Conservation (phyloP, 2,888 invertebrate species). For the Oscheius sp. region DNA sequence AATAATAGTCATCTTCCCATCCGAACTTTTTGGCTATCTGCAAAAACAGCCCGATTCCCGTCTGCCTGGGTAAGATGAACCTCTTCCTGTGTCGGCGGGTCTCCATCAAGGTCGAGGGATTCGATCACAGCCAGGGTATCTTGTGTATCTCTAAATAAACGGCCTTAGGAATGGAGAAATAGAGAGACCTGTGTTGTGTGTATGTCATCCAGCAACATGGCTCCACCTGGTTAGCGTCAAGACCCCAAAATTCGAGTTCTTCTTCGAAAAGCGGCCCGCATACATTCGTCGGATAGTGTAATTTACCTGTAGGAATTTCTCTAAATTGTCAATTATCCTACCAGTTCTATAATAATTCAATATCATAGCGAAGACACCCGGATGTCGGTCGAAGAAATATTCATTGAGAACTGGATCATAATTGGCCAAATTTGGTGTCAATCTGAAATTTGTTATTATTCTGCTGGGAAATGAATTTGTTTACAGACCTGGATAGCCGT, state of each 20-base stretch:
- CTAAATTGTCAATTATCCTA: conserved; percentile 23
- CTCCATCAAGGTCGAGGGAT: conserved; percentile 93
- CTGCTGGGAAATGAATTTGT: not conserved
- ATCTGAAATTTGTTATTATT: conserved; percentile 73
- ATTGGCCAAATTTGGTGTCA: conserved; percentile 94
- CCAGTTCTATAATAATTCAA: conserved; percentile 86
- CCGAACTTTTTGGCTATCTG: conserved; percentile 81
- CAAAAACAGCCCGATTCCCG: not conserved
- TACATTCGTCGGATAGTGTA: conserved; percentile 98
- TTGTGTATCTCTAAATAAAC: conserved; percentile 85
- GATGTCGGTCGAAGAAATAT: conserved; percentile 97
- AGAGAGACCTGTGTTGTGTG: conserved; percentile 79
- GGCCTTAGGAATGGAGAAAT: not conserved
- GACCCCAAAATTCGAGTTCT: conserved; percentile 98
- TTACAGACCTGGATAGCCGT: conserved; percentile 76
- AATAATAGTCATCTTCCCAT: conserved; percentile 91
- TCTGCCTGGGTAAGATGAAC: conserved; percentile 32
- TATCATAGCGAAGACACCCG: conserved; percentile 89
- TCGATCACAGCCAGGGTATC: conserved; percentile 97
- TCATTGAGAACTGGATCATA: conserved; percentile 99
- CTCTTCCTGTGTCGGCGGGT: conserved; percentile 64
- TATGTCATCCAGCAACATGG: conserved; percentile 99
- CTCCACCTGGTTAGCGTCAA: conserved; percentile 96
- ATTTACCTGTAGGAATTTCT: conserved; percentile 81
- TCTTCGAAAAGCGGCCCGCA: conserved; percentile 99